These are phyloP conservation scores for Cryptus viduatorius DNA, from an alignment of 2,888 invertebrate genomes.

Conservation along the genomic window DNA sequence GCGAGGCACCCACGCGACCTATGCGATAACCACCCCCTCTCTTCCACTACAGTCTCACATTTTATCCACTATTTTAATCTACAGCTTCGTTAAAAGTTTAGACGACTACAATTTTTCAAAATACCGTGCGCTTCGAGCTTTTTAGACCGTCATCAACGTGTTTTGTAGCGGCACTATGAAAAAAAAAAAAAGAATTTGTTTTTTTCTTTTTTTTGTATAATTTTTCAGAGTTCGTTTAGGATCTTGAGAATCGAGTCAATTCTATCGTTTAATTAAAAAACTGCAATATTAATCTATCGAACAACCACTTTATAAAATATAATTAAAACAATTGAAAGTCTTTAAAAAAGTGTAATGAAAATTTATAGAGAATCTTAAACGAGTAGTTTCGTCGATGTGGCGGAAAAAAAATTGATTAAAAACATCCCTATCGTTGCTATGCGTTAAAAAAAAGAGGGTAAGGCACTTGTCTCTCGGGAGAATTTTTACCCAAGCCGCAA, in stretches of 20 bases:
- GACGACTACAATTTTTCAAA: not conserved
- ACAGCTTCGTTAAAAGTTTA: not conserved
- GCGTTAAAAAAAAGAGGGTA: not conserved
- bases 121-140: not conserved
- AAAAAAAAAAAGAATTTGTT: too few species aligned
- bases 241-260: too few species aligned
- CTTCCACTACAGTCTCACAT: not conserved
- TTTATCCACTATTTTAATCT: slow-evolving; percentile 27
- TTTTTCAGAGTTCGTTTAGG: too few species aligned
- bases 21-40: not conserved
- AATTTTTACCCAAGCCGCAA: not conserved
- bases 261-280: too few species aligned
- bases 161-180: too few species aligned
- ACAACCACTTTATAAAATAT: too few species aligned
- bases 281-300: too few species aligned
- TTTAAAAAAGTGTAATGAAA: too few species aligned
- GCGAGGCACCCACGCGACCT: slow-evolving; percentile 43
- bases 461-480: not conserved
- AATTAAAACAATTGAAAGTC: too few species aligned
- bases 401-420: not conserved
- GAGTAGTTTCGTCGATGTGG: not conserved
- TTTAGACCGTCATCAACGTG: not conserved
- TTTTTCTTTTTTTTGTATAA: too few species aligned
- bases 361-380: too few species aligned
- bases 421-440: not conserved